Conservation (phyloP, 2,797 vertebrate species). For the Mormyrops boulengeri region DNA sequence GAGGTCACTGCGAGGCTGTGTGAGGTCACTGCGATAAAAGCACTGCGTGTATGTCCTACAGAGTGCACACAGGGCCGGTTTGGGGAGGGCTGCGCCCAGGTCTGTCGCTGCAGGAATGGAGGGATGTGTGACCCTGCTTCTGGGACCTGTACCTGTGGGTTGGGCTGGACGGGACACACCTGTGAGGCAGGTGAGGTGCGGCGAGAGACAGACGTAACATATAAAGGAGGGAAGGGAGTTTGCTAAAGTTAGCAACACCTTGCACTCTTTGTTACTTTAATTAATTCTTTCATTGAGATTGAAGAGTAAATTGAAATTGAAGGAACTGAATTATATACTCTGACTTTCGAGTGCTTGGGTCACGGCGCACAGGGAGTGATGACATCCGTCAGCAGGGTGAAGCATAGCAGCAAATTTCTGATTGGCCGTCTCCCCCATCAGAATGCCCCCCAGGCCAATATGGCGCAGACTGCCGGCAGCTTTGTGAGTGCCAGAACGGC, state of each 20-base stretch:
- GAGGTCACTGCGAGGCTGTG: neutral
- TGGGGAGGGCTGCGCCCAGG: constrained; percentile 53
- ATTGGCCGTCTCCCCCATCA: constrained; percentile 30
- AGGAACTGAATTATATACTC: neutral
- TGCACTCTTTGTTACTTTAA: neutral
- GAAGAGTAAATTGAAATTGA: neutral
- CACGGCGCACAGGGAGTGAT: neutral
- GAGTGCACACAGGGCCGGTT: constrained; percentile 55
- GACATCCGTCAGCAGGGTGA: neutral
- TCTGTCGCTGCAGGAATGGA: constrained; percentile 61
- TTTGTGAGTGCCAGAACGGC: constrained; percentile 60
- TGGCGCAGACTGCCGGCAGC: constrained; percentile 57
- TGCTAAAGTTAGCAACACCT: no score
- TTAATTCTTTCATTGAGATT: neutral
- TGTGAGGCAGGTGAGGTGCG: constrained; percentile 59
- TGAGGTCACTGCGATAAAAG: neutral
- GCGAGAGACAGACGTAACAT: neutral
- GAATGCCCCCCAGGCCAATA: constrained; percentile 60
- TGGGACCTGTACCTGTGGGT: constrained; percentile 60
- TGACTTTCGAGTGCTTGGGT: neutral
- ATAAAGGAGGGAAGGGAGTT: neutral
- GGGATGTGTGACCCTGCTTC: constrained; percentile 50
- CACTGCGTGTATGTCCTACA: constrained; percentile 33
- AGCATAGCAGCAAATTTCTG: neutral
- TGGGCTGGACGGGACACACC: constrained; percentile 63